Evolutionary conservation across 1,140 invertebrate species (phyloP), one percentile per base, ranked within the genome.

Genomic region (Acyrthosiphon pisum): DNA sequence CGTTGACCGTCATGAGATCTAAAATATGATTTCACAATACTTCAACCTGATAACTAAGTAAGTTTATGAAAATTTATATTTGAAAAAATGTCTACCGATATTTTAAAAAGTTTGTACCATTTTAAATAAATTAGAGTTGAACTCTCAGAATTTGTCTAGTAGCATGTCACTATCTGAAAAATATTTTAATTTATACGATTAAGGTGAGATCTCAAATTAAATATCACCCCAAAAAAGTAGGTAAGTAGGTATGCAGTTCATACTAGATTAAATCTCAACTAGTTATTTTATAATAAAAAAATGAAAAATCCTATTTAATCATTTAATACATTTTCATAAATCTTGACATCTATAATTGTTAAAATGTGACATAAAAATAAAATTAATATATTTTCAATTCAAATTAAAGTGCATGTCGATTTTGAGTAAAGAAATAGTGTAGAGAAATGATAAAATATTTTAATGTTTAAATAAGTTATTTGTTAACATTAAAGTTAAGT

Each of bases 201-300:
- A 68, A 68, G 11, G 14, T 76, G 60, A n/a, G n/a, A 76, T 76
- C 6, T 14, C 3, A n/a, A 76, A 76, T 76, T 9, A 76, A 18
- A 18, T 76, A 18, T n/a, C 4, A 35, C 30, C 14, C 60, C n/a
- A 14, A 76, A 76, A 76, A 60, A 14, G 26, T 30, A 14, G 56
- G 48, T 50, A 50, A 0, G 60, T n/a, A n/a, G 23, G 46, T 14
- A 48, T 2, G 26, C 14, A n/a, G 9, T n/a, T 68, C 1, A n/a
- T 76, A 14, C 30, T 76, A 76, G 14, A 76, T 76, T n/a, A n/a
- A 76, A 35, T 76, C n/a, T 76, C 4, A 68, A 76, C n/a, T 76
- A 76, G 20, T 76, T 76, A 76, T n/a, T 76, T 76, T n/a, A n/a
- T n/a, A 68, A 68, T n/a, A 68, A 68, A 68, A 68, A 68, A 68